Percentiles rank a stretch among this genome's conserved stretches.
These are phyloP conservation scores for Thumatha senex DNA, from an alignment of 2,888 invertebrate species.

Conservation along the genomic window DNA sequence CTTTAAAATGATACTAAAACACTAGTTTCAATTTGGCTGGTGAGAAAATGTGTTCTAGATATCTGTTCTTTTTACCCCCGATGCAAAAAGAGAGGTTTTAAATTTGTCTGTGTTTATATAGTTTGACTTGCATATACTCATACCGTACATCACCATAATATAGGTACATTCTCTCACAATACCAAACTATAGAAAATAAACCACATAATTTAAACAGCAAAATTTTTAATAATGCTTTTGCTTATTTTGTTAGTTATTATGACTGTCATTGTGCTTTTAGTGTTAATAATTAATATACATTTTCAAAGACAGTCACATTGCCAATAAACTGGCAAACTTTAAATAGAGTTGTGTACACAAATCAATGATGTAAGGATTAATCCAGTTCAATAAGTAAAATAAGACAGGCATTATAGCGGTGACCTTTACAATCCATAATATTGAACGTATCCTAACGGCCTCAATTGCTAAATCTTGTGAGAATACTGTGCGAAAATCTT, in stretches of 20 bases:
- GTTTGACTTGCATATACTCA: no score
- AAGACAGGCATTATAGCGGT: conserved; percentile 44
- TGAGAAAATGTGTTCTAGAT: no score
- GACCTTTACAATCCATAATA: conserved; percentile 39
- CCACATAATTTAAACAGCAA: not conserved
- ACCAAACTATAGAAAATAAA: no score
- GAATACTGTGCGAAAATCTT: conserved; percentile 49
- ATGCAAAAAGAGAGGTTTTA: no score
- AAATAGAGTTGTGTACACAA: conserved; percentile 21
- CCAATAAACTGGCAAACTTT: conserved; percentile 3
- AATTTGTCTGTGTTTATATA: no score
- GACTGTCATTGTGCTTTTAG: no score
- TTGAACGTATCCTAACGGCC: conserved; percentile 15
- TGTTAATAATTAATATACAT: no score
- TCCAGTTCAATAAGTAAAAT: conserved; percentile 44
- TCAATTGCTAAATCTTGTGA: conserved; percentile 18
- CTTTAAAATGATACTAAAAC: no score
- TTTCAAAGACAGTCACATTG: not conserved
- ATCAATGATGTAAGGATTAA: conserved; percentile 30
- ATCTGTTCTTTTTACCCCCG: no score
- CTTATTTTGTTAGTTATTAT: conserved; percentile 6
- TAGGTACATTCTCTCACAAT: no score
- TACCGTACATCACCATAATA: no score
- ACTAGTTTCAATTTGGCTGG: no score
- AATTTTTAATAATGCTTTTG: not conserved